Evolutionary conservation across 2,113 vertebrate species (phyloP).

Genomic region (Zosterops japonicus): DNA sequence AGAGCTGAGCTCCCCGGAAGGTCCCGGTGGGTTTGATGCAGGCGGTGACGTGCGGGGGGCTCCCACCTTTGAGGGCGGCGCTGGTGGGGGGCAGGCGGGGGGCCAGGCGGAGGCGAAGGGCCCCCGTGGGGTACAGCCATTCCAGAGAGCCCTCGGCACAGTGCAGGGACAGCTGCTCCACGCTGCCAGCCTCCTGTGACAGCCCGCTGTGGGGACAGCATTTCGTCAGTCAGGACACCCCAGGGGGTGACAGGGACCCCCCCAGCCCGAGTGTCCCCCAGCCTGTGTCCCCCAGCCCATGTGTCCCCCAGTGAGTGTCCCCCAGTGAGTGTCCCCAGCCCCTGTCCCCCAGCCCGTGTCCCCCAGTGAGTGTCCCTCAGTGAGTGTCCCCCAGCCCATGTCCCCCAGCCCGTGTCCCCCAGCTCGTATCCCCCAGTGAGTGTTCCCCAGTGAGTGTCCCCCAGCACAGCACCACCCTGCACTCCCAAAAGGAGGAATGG

Average conservation of each 20-base stretch:
- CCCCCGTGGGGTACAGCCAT: constrained; percentile 89
- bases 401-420: no score
- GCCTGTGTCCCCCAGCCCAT: no score
- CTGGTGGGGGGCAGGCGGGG: constrained; percentile 78
- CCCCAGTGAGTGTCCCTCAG: no score
- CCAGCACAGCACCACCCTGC: no score
- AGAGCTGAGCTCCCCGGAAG: constrained; percentile 89
- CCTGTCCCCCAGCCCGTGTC: no score
- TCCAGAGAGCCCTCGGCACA: constrained; percentile 87
- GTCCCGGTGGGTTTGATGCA: constrained; percentile 82
- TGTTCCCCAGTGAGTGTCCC: no score
- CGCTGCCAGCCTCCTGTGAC: constrained; percentile 85
- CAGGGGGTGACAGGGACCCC: fast-evolving
- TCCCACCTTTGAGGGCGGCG: constrained; percentile 49
- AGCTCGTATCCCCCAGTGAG: no score
- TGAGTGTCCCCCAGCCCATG: no score
- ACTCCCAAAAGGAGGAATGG: no score
- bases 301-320: no score
- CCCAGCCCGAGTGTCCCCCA: no score
- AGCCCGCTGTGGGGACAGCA: constrained; percentile 77
- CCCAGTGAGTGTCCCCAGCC: no score
- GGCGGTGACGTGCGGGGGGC: constrained; percentile 75
- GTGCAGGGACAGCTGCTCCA: constrained; percentile 88
- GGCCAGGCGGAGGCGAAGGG: constrained; percentile 84
- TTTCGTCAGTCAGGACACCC: background rate